A percentile compares a stretch with the other conserved stretches of the same genome.
phyloP scores from a whole-genome alignment of 1,140 invertebrate genomes.

The Drosophila tsacasi region DNA sequence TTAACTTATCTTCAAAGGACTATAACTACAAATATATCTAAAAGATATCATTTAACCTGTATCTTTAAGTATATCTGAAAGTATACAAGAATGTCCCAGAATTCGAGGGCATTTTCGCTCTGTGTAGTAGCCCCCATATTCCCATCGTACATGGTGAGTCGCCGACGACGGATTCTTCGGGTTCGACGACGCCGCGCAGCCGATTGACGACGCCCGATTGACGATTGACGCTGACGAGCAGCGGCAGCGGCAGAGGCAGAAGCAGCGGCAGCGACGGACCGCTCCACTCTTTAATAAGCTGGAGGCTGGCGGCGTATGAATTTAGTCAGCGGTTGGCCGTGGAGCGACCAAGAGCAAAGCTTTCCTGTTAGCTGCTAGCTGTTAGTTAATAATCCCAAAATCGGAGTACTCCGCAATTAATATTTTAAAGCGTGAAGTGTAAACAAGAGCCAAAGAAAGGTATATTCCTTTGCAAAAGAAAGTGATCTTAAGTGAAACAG shows the following conservation, averaged over 20 bases:
- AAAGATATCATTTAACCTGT: not conserved
- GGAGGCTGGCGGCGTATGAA: slow-evolving; percentile 68
- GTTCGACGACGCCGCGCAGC: slow-evolving; percentile 16
- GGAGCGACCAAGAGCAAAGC: slow-evolving; percentile 51
- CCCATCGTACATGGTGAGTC: not conserved
- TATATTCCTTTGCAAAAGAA: slow-evolving; percentile 5
- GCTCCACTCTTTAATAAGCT: slow-evolving; percentile 63
- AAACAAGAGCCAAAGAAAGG: slow-evolving; percentile 10
- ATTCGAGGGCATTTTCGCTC: not conserved
- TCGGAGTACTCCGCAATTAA: not conserved
- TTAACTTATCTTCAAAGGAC: not conserved
- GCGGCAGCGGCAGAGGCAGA: not conserved
- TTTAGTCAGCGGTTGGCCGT: slow-evolving; percentile 67
- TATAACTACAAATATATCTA: not conserved
- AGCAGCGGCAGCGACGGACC: slow-evolving; percentile 1
- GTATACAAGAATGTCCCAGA: not conserved
- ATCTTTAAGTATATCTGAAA: too few relatives aligned
- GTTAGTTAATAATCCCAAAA: not conserved
- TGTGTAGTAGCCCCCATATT: slow-evolving; percentile 1
- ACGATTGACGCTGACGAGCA: slow-evolving; percentile 1
- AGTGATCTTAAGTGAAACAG: slow-evolving; percentile 12
- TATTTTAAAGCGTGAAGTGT: not conserved
- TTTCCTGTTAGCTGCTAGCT: not conserved
- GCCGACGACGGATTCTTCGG: slow-evolving; percentile 2
- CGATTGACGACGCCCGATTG: slow-evolving; percentile 29